These are phyloP conservation scores for Diplazon laetatorius DNA, from an alignment of 2,888 invertebrate species.

Conservation along the genomic window DNA sequence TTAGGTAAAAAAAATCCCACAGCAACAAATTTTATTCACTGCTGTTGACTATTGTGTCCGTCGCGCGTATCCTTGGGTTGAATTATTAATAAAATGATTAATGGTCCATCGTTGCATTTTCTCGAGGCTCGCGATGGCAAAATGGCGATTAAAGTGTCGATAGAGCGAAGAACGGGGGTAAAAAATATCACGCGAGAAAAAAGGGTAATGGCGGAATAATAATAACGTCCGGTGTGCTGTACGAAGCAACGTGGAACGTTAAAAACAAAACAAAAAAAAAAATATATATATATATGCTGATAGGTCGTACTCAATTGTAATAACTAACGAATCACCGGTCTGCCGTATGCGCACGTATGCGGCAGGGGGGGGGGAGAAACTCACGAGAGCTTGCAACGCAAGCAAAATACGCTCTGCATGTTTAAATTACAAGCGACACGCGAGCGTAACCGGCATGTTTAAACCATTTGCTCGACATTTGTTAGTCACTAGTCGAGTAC, in stretches of 20 bases:
- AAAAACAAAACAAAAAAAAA: conserved; percentile 14
- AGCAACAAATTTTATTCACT: too few relatives aligned
- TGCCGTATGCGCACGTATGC: too few relatives aligned
- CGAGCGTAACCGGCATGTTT: conserved; percentile 57
- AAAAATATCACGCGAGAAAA: conserved; percentile 57
- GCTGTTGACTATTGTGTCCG: background rate
- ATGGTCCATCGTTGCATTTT: conserved; percentile 3
- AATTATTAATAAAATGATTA: conserved; percentile 39
- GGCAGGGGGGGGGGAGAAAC: too few relatives aligned
- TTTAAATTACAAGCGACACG: conserved; percentile 64
- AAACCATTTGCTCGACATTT: conserved; percentile 61
- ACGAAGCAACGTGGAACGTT: background rate
- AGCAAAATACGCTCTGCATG: conserved; percentile 42
- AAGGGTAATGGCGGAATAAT: conserved; percentile 33
- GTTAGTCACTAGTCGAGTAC: background rate
- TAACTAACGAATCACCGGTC: conserved; percentile 41
- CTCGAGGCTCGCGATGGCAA: background rate
- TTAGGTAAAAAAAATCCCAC: too few relatives aligned
- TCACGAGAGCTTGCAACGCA: conserved; percentile 12
- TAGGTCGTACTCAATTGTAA: conserved; percentile 53
- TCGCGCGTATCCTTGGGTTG: conserved; percentile 2
- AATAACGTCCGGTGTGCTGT: conserved; percentile 22
- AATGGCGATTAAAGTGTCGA: conserved; percentile 36
- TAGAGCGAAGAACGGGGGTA: conserved; percentile 22
- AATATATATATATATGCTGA: conserved; percentile 17